Evolutionary conservation across 2,888 invertebrate species (phyloP).

Genomic region (Abrostola tripartita): DNA sequence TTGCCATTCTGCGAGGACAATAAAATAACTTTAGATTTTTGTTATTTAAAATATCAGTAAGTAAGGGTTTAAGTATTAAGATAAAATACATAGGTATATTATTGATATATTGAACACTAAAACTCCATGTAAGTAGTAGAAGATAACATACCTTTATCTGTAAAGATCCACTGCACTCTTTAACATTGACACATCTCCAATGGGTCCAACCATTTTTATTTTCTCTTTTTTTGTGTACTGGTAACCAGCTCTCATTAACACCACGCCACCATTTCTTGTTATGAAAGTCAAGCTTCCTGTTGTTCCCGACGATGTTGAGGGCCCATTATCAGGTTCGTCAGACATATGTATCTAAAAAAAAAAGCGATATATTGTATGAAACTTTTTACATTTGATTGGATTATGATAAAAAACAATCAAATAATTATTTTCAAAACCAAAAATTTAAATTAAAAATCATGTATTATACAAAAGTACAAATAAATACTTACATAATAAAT

Average conservation of each 20-base stretch:
- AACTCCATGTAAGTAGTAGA: slow-evolving; percentile 26
- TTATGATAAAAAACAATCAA: slow-evolving; percentile 24
- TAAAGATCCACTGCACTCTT: slow-evolving; percentile 29
- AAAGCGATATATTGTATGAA: slow-evolving; percentile 15
- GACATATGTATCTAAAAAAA: slow-evolving; percentile 21
- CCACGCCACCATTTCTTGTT: slow-evolving; percentile 26
- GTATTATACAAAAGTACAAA: slow-evolving; percentile 26
- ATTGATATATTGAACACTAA: slow-evolving; percentile 18
- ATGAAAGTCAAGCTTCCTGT: slow-evolving; percentile 22
- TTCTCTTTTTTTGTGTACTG: slow-evolving; percentile 30
- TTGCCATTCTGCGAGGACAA: slow-evolving; percentile 20
- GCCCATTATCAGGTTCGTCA: slow-evolving; percentile 17
- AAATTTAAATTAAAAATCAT: slow-evolving; percentile 14
- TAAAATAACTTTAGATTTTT: slow-evolving; percentile 22
- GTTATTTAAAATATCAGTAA: too few species aligned
- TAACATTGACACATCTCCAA: slow-evolving; percentile 35
- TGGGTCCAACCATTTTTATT: slow-evolving; percentile 35
- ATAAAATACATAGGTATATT: too few species aligned
- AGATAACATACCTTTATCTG: slow-evolving; percentile 31
- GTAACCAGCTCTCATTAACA: slow-evolving; percentile 33
- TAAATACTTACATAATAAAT: slow-evolving; percentile 25
- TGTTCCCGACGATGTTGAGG: slow-evolving; percentile 28
- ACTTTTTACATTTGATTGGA: slow-evolving; percentile 26
- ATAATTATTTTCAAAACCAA: slow-evolving; percentile 15
- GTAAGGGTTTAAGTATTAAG: too few species aligned